A percentile compares a stretch with the other conserved stretches of the same genome.
These are phyloP conservation scores for Theretra japonica DNA, from an alignment of 2,888 invertebrate genomes.

Conservation along the genomic window DNA sequence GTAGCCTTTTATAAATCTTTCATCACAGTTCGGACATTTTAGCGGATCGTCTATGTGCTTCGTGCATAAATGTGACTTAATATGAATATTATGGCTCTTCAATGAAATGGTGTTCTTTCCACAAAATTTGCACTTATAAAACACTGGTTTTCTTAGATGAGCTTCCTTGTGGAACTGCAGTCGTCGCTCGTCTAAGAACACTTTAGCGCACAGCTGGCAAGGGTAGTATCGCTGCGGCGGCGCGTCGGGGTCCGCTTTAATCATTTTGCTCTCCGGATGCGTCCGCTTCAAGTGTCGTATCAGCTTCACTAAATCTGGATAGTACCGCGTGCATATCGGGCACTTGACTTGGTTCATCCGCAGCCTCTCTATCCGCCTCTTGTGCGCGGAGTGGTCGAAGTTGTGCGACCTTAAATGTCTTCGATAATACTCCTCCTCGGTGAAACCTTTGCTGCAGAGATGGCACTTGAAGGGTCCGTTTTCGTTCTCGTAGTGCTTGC, in stretches of 20 bases:
- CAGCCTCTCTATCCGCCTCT: constrained; percentile 71
- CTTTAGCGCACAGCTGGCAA: constrained; percentile 78
- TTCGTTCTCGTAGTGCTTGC: constrained; percentile 80
- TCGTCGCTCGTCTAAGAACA: constrained; percentile 69
- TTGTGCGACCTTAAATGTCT: constrained; percentile 83
- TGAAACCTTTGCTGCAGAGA: constrained; percentile 82
- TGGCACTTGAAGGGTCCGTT: constrained; percentile 81
- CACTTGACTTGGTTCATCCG: constrained; percentile 77
- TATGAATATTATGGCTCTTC: constrained; percentile 72
- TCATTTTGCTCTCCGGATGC: constrained; percentile 82
- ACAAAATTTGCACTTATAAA: constrained; percentile 80
- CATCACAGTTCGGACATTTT: constrained; percentile 72
- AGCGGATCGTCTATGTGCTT: constrained; percentile 74
- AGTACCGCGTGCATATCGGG: constrained; percentile 74
- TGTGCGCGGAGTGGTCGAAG: constrained; percentile 73
- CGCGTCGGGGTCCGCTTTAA: constrained; percentile 79
- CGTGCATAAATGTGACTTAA: constrained; percentile 72
- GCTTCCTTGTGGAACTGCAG: constrained; percentile 70
- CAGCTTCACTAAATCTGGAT: constrained; percentile 73
- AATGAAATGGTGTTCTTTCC: constrained; percentile 74
- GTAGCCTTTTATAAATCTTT: constrained; percentile 72
- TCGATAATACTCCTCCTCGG: constrained; percentile 77
- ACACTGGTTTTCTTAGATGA: constrained; percentile 73
- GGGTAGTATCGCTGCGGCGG: constrained; percentile 69
- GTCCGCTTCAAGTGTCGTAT: constrained; percentile 75